Evolutionary conservation across 1,140 invertebrate genomes (phyloP), one percentile per base, ranked within the genome.

Genomic region (Littorina saxatilis): DNA sequence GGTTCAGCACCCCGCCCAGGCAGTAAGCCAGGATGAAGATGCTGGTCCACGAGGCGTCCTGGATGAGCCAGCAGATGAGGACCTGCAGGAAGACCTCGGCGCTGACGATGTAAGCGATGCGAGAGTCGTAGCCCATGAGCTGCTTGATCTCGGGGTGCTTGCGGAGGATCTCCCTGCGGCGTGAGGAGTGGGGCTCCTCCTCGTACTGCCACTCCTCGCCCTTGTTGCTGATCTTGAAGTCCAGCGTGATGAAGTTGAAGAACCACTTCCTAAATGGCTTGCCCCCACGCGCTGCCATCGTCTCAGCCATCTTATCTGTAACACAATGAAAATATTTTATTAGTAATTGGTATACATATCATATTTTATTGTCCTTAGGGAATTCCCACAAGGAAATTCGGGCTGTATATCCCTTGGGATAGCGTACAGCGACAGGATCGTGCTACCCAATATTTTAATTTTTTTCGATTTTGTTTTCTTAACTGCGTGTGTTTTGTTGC

Each of bases 141-240:
- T 88, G 87, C 81, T 92, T 92, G 29, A 92, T 92, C 86, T 92
- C 87, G 20, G 91, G 92, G 82, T 92, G 88, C 81, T 92, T 91
- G 52, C 88, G 87, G 3, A 92, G 84, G 39, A 92, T 92, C 77
- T 90, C 86, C 72, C 88, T 86, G 29, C 91, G 82, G 32, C 91
- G 82, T n/a, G 79, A 80, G 7, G 86, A 85, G 82, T 92, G 91
- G 5, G 91, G 90, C 79, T 92, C 91, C 70, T 91, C 89, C 50
- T 85, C 75, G 83, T 88, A 91, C n/a, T 87, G 37, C 90, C 90
- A 92, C 37, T 87, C 83, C 15, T 89, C 85, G 37, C 86, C 85
- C 20, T 20, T 27, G 2, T 55, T 35, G 13, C 63, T 58, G 9
- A 85, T 82, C 81, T 84, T 86, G 23, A 63, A 63, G 15, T 82